Evolutionary conservation across 1,140 invertebrate genomes (phyloP).

Genomic region (Subanguina moxae): DNA sequence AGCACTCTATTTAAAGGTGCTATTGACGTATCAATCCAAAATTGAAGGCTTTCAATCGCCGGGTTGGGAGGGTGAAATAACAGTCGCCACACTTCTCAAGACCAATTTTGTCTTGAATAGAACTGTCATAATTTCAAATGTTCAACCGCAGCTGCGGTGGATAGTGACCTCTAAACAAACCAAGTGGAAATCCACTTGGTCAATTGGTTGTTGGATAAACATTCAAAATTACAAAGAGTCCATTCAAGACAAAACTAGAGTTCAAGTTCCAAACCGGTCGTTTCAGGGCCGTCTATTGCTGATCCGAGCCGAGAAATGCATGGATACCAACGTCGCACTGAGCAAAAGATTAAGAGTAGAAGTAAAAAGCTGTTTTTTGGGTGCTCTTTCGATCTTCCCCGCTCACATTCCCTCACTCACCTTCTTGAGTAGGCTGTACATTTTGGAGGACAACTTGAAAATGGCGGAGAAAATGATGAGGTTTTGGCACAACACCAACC

Average conservation of each 20-base stretch:
- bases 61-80: no score
- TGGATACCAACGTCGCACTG: constrained; percentile 10
- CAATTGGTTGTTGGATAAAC: no score
- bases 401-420: constrained; percentile 45
- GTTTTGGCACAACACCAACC: constrained; percentile 21
- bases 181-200: no score
- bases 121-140: no score
- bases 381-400: constrained; percentile 50
- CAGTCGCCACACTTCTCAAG: no score
- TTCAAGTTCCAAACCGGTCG: no score
- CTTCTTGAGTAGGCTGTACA: constrained; percentile 43
- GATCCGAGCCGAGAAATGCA: constrained; percentile 38
- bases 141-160: no score
- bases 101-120: no score
- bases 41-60: no score
- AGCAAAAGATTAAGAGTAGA: constrained; percentile 31
- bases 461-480: constrained; percentile 57
- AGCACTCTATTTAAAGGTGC: constrained; percentile 56
- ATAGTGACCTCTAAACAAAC: no score
- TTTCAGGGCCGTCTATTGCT: constrained; percentile 47
- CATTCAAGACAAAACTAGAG: no score
- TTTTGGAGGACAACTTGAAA: constrained; percentile 44
- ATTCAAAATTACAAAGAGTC: no score
- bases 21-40: background rate
- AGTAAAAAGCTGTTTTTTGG: constrained; percentile 48